These are phyloP conservation scores for Globia sparganii DNA, from an alignment of 2,888 invertebrate genomes.

Conservation along the genomic window DNA sequence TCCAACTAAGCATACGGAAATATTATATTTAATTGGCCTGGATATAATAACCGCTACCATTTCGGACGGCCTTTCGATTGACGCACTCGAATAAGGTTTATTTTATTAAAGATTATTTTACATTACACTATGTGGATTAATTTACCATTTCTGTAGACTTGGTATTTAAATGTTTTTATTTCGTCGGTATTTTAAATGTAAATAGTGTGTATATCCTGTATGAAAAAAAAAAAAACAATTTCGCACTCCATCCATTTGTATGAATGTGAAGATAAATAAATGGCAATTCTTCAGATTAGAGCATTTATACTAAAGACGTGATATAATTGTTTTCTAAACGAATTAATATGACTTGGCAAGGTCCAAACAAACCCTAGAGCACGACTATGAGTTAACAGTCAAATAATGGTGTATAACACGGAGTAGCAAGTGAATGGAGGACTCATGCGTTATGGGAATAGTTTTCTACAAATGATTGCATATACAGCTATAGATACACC, in stretches of 20 bases:
- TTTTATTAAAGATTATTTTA: constrained; percentile 7
- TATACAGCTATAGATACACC: too few relatives aligned
- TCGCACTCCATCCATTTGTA: constrained; percentile 39
- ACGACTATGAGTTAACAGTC: not conserved
- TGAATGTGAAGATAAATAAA: constrained; percentile 19
- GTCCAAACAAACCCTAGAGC: not conserved
- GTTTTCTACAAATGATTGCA: not conserved
- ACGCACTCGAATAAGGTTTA: constrained; percentile 20
- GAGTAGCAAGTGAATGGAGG: constrained; percentile 11
- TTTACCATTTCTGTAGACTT: constrained; percentile 27
- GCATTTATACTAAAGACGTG: constrained; percentile 13
- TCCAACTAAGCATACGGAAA: too few relatives aligned
- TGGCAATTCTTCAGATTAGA: constrained; percentile 21
- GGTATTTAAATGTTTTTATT: constrained; percentile 44
- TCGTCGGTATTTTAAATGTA: constrained; percentile 26
- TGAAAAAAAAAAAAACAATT: constrained; percentile 22
- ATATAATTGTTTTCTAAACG: too few relatives aligned
- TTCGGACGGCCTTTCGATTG: constrained; percentile 37
- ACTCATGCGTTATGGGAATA: not conserved
- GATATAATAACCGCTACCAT: constrained; percentile 7
- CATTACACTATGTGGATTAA: constrained; percentile 19
- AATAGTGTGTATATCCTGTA: constrained; percentile 37
- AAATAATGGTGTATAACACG: not conserved
- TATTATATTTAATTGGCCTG: constrained; percentile 17
- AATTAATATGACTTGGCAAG: not conserved